Evolutionary conservation across 2,113 vertebrate genomes (phyloP), one percentile per base, ranked within the genome.

Genomic region (Cochlearius cochlearius): DNA sequence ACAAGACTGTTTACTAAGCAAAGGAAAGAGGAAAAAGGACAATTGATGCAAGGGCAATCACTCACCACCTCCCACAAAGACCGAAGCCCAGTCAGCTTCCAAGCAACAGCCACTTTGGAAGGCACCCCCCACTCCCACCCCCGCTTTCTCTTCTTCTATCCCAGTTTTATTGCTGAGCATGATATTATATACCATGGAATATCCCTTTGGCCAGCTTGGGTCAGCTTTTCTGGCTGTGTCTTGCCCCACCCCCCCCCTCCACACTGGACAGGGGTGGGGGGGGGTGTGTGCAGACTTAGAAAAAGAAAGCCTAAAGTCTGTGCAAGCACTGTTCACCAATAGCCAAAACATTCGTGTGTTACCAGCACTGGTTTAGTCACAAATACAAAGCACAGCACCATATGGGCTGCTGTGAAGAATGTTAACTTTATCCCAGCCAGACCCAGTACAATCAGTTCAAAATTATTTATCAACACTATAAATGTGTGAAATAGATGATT

Each of bases 231-330:
- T 43, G 4, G 3, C 27, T 80, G 16, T 74, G n/a, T 56, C 34
- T 50, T 25, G 5, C 16, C 21, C 12, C 3, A 0, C 0, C 5
- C 1, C 21, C 6, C 6, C 6, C 3, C 19, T 34, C 2, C 41
- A 43, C 41, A 3, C 20, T 26, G 18, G 32, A 5, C 27, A 62
- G 15, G 7, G 7, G 15, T 56, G 66, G 43, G 9, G 3, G 3
- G 10, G 11, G 2, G 2, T 14, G 7, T 17, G 7, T 2, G 1
- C 18, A 64, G 21, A 58, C 21, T 32, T 30, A 63, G 39, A 43
- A 39, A 10, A 52, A 67, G 36, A 32, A 72, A 59, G 10, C 20
- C 8, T 7, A 5, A 12, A 47, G 16, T 34, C 26, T 55, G 5
- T 64, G 14, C 29, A 53, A 86, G 29, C 12, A 18, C 11, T 36